Evolutionary conservation across 2,888 invertebrate species (phyloP), one percentile per base, ranked within the genome.

Genomic region (Ectropis crepuscularia): DNA sequence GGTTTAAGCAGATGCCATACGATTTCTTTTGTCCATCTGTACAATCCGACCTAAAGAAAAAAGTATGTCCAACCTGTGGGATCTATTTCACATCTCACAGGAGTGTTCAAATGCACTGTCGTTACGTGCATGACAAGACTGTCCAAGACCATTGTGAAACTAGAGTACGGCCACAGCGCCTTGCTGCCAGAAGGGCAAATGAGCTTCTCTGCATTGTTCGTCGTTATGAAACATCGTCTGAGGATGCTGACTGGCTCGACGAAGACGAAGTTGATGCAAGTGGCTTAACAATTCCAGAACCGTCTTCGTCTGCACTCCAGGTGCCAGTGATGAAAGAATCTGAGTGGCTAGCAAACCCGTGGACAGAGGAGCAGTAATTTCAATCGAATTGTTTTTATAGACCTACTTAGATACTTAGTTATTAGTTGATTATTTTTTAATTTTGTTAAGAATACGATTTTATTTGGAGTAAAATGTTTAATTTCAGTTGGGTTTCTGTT

Each of bases 141-240:
- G 60, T 60, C 66, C 69, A 61, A 65, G 62, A 64, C 62, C 65
- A 55, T 64, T 58, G 63, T 66, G 69, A 53, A 62, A 69, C 58
- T 58, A 69, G 65, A 65, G 65, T 67, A 53, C 64, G 63, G 58
- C 66, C 68, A 67, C 64, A 63, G 64, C 67, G 68, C 65, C 70
- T 73, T 63, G 69, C 70, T 73, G 71, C 71, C 68, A 69, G 69
- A 69, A 67, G 69, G 70, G 70, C 69, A 68, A 71, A 73, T 64
- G 65, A 73, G 68, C 67, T 71, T 65, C 69, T 71, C 67, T 70
- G 67, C 65, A 69, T 67, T 67, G 64, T 62, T 64, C 66, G 66
- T 61, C 16, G 16, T 28, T 28, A 28, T 28, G 16, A 28, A 28
- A 28, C 16, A 28, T 28, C 16, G 16, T 28, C 16, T 28, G 16